These are phyloP conservation scores for Macrocentrus cingulum DNA, from an alignment of 1,140 invertebrate genomes.

Conservation along the genomic window DNA sequence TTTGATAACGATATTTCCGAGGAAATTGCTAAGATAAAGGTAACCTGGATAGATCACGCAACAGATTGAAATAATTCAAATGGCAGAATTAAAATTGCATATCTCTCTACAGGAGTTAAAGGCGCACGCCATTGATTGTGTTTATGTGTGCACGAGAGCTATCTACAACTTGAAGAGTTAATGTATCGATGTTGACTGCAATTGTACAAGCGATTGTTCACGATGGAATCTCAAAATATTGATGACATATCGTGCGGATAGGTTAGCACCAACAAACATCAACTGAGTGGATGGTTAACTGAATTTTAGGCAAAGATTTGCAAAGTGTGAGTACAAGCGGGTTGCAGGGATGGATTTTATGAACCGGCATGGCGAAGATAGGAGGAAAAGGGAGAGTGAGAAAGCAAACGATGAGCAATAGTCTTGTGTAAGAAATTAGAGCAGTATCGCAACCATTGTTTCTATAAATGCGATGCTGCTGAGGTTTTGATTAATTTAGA, in stretches of 20 bases:
- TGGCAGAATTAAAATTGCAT: constrained; percentile 1
- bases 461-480: constrained; percentile 31
- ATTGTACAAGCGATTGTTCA: no score
- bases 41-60: no score
- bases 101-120: not conserved
- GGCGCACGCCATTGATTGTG: constrained; percentile 11
- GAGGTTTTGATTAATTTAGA: not conserved
- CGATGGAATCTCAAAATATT: no score
- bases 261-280: constrained; percentile 2
- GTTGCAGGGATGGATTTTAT: constrained; percentile 8
- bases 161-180: not conserved
- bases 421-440: constrained; percentile 36
- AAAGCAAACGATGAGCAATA: constrained; percentile 3
- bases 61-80: not conserved
- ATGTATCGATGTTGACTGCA: no score
- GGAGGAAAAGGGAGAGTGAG: not conserved
- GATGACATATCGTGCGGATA: no score
- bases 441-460: constrained; percentile 40
- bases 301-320: constrained; percentile 8
- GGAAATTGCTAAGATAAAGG: no score
- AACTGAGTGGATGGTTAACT: not conserved
- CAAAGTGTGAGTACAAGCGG: constrained; percentile 8
- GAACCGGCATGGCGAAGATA: constrained; percentile 37
- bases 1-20: no score
- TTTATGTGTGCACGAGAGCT: constrained; percentile 1